Percentiles rank a stretch among this genome's conserved stretches.
Evolutionary conservation across 1,140 invertebrate species (phyloP).

Genomic region (Anthonomus grandis): DNA sequence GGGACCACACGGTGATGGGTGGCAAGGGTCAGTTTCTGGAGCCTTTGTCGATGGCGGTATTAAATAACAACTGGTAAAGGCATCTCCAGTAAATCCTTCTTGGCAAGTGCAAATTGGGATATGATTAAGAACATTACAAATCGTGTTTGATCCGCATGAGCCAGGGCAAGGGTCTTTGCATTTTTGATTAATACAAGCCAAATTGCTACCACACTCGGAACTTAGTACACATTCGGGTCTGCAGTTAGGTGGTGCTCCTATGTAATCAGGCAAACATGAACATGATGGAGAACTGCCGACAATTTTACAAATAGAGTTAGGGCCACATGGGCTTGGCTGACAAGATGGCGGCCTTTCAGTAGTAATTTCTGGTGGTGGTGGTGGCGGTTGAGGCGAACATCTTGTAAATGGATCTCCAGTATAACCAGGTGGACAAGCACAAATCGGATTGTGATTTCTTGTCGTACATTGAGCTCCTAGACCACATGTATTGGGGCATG

Average conservation of each 20-base stretch:
- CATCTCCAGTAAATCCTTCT: conserved; percentile 70
- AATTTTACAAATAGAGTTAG: conserved; percentile 74
- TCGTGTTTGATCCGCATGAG: conserved; percentile 70
- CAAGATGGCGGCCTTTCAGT: conserved; percentile 68
- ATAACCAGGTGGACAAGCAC: conserved; percentile 67
- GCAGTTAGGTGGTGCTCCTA: conserved; percentile 72
- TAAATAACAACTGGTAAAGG: conserved; percentile 65
- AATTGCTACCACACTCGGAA: conserved; percentile 67
- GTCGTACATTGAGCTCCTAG: conserved; percentile 58
- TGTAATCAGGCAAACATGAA: conserved; percentile 70
- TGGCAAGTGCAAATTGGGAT: conserved; percentile 71
- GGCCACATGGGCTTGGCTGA: conserved; percentile 75
- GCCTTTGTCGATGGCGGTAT: conserved; percentile 46
- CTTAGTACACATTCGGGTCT: conserved; percentile 70
- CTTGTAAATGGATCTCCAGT: conserved; percentile 71
- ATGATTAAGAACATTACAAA: conserved; percentile 71
- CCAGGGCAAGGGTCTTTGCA: conserved; percentile 74
- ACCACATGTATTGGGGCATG: conserved; percentile 63
- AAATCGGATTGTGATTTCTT: conserved; percentile 61
- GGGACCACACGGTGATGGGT: conserved; percentile 75
- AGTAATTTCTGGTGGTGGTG: conserved; percentile 35
- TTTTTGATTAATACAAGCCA: conserved; percentile 68
- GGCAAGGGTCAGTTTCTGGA: conserved; percentile 61
- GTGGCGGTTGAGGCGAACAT: conserved; percentile 49
- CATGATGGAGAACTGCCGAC: conserved; percentile 69